A percentile compares a stretch with the other conserved stretches of the same genome.
Evolutionary conservation across 2,797 vertebrate genomes (phyloP).

Genomic region (Chelmon rostratus): DNA sequence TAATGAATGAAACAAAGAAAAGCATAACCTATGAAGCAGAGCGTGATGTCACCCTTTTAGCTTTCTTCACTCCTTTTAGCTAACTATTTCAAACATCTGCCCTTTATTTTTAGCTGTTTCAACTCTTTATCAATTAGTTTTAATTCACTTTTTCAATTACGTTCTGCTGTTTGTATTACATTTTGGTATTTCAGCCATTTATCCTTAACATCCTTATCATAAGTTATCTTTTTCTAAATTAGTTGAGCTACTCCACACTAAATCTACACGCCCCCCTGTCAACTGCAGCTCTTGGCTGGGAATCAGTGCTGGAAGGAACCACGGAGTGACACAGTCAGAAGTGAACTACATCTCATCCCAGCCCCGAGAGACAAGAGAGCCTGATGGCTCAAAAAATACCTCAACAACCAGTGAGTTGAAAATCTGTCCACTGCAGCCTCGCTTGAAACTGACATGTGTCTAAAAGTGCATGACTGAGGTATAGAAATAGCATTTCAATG

Average conservation of each 20-base stretch:
- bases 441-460: conserved; percentile 51
- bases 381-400: conserved; percentile 48
- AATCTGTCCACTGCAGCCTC: conserved; percentile 41
- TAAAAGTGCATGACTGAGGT: conserved; percentile 41
- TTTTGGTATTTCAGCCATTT: no score
- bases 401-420: conserved; percentile 40
- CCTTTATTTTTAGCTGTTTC: no score
- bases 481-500: conserved; percentile 26
- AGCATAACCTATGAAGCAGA: no score
- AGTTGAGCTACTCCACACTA: background rate
- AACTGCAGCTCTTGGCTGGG: no score
- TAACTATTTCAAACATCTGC: no score
- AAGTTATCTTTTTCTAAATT: background rate
- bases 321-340: conserved; percentile 20
- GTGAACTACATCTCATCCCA: conserved; percentile 14
- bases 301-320: background rate
- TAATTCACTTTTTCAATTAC: no score
- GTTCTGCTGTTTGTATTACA: no score
- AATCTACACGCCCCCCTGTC: background rate
- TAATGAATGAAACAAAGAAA: no score
- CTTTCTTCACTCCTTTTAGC: no score
- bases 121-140: no score
- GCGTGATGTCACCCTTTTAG: no score
- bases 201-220: no score
- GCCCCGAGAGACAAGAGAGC: conserved; percentile 19